Base-by-base conservation (phyloP, 2,113 vertebrate species). In the Chaetorhynchus papuensis region DNA sequence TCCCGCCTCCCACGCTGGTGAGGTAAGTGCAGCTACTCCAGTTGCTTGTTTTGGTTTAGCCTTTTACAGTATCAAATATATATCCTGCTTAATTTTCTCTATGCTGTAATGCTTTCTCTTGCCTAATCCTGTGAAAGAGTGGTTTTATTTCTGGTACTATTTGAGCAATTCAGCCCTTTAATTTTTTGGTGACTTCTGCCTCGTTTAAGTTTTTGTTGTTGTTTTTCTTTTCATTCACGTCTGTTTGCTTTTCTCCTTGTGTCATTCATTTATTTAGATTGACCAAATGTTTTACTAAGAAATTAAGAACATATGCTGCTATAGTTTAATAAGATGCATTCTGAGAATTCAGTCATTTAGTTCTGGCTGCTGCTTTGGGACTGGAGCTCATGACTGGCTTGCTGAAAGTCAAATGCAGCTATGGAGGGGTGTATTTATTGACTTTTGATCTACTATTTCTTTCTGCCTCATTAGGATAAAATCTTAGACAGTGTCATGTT, bases 241-340 rank as follows among this genome's bases (percentile, higher is more conserved):
- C 79, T 96, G 77, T 42, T 94, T 44, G 24, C 39, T 85, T 70
- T 70, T 69, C 91, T 93, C 74, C 66, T 41, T 76, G 56, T 89
- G 65, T 66, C 83, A 68, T 80, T 79, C 82, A 61, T 81, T 88
- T 83, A 70, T 90, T 83, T 90, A 52, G 39, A 54, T 80, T 72
- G 85, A 79, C 44, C 82, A 90, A 95, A 84, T 90, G 76, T 80
- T 87, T 93, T 39, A 21, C 68, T 90, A 45, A 72, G 65, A 59
- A 77, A 89, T 80, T 52, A 60, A 66, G 74, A 80, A 61, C 92
- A 94, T 87, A 87, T 93, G 94, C 64, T 94, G 27, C 52, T 50
- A 1, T 23, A 65, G 63, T 47, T 93, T 93, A 85, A 31, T 63
- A 39, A 72, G 57, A 79, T 16, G 23, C 22, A 35, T 60, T 83